A percentile compares a stretch with the other conserved stretches of the same genome.
phyloP scores from a whole-genome alignment of 1,140 invertebrate species.

The Bemisia tabaci region DNA sequence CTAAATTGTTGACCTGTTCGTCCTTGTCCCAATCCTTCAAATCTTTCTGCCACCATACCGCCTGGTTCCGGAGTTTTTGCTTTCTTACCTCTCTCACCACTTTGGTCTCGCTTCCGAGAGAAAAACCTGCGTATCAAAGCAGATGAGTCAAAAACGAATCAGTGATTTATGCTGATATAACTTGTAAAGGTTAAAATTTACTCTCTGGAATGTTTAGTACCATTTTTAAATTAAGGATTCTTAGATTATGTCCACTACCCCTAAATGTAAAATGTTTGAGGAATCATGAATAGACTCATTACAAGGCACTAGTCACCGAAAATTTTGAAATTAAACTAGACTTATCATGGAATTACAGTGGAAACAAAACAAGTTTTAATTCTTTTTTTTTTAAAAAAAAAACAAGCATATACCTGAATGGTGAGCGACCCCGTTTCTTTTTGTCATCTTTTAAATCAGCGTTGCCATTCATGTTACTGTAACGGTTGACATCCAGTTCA shows the following conservation, averaged over 20 bases:
- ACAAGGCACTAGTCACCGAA: no score
- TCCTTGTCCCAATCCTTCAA: constrained; percentile 11
- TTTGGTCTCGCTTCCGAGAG: constrained; percentile 53
- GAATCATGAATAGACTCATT: no score
- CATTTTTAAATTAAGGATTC: no score
- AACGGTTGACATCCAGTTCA: constrained; percentile 54
- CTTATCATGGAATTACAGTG: no score
- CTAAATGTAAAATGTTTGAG: no score
- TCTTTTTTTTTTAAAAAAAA: background rate
- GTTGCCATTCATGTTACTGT: constrained; percentile 37
- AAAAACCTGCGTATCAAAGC: constrained; percentile 51
- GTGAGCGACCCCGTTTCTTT: constrained; percentile 73
- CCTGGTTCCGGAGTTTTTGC: constrained; percentile 53
- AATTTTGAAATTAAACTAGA: no score
- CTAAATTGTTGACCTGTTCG: constrained; percentile 37
- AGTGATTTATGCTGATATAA: background rate
- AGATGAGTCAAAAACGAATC: constrained; percentile 5
- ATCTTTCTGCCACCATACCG: constrained; percentile 8
- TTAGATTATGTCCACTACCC: no score
- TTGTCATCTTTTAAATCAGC: constrained; percentile 47
- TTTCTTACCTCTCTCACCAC: constrained; percentile 46
- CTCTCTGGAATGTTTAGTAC: no score
- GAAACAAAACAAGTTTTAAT: no score
- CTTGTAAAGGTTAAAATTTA: background rate
- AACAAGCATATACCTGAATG: constrained; percentile 52